Base-by-base conservation (phyloP, 2,888 invertebrate species). In the Orgyia antiqua region DNA sequence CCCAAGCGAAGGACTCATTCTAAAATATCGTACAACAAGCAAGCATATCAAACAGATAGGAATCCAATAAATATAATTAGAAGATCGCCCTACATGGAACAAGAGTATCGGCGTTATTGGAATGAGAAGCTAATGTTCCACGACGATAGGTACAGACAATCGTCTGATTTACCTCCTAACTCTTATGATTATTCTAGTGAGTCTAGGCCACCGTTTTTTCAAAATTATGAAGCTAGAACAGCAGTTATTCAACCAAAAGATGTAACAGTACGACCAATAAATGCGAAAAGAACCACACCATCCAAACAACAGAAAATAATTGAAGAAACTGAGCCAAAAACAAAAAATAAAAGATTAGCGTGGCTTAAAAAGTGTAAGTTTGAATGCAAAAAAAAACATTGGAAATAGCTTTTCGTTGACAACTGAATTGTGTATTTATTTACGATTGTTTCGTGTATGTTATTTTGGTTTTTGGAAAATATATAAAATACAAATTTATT, bases 81-180 rank as follows among this genome's bases (percentile, higher is more conserved):
- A 15, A 52, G 45, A 20, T 33, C 51, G 1, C 71, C 74, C 0
- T 70, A 73, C 27, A 65, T 72, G 65, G 76, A 78, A 39, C 78
- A 78, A 39, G 75, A 78, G 39, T 60, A 72, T 34, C 58, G 70
- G 21, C 58, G 69, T n/a, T 49, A 64, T 13, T 76, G 76, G 69
- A 58, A 70, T 36, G 76, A 78, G 36, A 57, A 53, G 12, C 39
- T 72, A 2, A 58, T 60, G 44, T 73, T 66, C 39, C n/a, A n/a
- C n/a, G 49, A 47, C n/a, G 43, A 39, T 17, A 39, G 37, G 4
- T 44, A 35, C 10, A 45, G 31, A 12, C 42, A 54, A 29, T 57
- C 59, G 3, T 51, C 64, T 0, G 59, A 62, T 17, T 24, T 41
- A 17, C 51, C 53, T 8, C n/a, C 20, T 2, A 8, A 20, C 9